phyloP scores from a whole-genome alignment of 2,888 invertebrate species.

The Lampropteryx suffumata region DNA sequence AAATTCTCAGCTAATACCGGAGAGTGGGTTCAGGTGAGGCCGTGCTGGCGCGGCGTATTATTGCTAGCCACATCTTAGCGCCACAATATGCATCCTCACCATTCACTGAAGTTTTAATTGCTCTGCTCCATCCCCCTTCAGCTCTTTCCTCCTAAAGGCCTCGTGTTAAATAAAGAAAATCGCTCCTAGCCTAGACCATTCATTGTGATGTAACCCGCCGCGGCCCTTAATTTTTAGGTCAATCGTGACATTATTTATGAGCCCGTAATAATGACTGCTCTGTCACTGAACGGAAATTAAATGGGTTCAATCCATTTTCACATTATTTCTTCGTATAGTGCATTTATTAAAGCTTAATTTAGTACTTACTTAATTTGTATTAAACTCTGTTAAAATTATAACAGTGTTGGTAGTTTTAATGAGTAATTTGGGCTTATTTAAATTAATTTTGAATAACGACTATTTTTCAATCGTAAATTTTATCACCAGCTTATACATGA shows the following conservation, averaged over 20 bases:
- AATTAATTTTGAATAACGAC: no score
- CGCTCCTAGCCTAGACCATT: conserved; percentile 25
- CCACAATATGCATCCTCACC: conserved; percentile 33
- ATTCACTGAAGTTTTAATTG: conserved; percentile 42
- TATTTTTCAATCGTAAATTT: no score
- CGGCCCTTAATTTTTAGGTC: conserved; percentile 38
- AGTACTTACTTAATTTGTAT: no score
- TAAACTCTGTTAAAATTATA: no score
- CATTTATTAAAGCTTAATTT: conserved; percentile 27
- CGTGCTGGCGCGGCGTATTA: conserved; percentile 12
- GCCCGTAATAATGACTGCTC: conserved; percentile 40
- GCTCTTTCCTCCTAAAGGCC: conserved; percentile 18
- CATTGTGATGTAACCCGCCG: conserved; percentile 23
- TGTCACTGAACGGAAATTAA: conserved; percentile 50
- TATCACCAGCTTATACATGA: no score
- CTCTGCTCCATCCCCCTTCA: conserved; percentile 20
- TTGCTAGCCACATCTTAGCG: conserved; percentile 31
- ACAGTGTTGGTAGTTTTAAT: no score
- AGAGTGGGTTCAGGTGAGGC: conserved; percentile 32
- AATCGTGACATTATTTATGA: conserved; percentile 45
- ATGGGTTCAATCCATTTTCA: conserved; percentile 43
- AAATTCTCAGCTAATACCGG: conserved; percentile 47
- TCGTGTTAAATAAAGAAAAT: conserved; percentile 40
- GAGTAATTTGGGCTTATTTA: no score
- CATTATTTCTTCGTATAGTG: conserved; percentile 39